Evolutionary conservation across 2,888 invertebrate genomes (phyloP), one percentile per base, ranked within the genome.

Genomic region (Stegana nigrithorax): DNA sequence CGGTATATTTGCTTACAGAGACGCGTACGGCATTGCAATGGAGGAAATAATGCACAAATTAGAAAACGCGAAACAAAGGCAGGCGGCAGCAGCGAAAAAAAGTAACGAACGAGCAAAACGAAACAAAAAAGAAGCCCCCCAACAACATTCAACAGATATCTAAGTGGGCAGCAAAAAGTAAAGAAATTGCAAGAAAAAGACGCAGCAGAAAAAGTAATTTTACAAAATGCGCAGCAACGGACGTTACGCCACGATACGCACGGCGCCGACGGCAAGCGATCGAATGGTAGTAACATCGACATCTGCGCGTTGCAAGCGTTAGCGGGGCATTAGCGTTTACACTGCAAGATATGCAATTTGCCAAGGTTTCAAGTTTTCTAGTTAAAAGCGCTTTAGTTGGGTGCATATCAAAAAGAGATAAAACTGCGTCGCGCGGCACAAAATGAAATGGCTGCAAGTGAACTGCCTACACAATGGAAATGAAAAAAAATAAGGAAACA

Each of bases 11-110:
- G n/a, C n/a, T n/a, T n/a, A n/a, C 21, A 39, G 19, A 23, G 23
- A 19, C 19, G 19, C 61, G 29, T 21, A 51, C 36, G 53, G 62
- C 45, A 50, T 64, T 66, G 39, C 44, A n/a, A n/a, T n/a, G n/a
- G n/a, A n/a, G n/a, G n/a, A n/a, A n/a, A n/a, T n/a, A 53, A 63
- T 42, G 59, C 29, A 67, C 70, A 78, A 77, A 77, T 73, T 77
- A 74, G 73, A 76, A 74, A 78, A 70, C n/a, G 55, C 53, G 39
- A 60, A 60, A 55, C 51, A 45, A 57, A 60, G 45, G 29, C 26
- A 59, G 27, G 25, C 45, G 26, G 23, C 17, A 51, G 51, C 27
- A 64, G 32, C 39, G 32, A 62, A 62, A 67, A 61, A 65, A 8
- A 39, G 39, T 25, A 8, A n/a, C 4, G 19, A 6, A 47, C 21